Conservation (phyloP, 2,113 vertebrate genomes). For the Stictonetta naevosa region DNA sequence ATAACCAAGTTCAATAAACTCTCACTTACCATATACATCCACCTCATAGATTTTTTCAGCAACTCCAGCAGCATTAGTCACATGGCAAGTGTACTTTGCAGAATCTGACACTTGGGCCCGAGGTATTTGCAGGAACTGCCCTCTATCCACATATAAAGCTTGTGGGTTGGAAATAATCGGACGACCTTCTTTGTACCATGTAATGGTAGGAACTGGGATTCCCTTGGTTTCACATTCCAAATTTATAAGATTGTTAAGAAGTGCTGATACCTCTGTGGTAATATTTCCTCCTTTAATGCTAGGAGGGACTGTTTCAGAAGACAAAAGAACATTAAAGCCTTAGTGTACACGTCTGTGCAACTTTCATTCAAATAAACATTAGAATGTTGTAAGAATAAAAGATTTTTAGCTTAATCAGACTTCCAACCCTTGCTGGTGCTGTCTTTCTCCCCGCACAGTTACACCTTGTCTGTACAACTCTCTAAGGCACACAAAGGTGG, state of each 20-base stretch:
- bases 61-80: slow-evolving; percentile 81
- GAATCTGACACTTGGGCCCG: slow-evolving; percentile 85
- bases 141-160: slow-evolving; percentile 85
- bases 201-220: slow-evolving; percentile 87
- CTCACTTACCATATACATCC: slow-evolving; percentile 86
- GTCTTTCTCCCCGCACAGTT: background rate
- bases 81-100: slow-evolving; percentile 85
- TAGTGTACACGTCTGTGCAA: background rate
- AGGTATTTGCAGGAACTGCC: slow-evolving; percentile 89
- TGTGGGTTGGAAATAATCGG: slow-evolving; percentile 81
- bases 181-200: slow-evolving; percentile 87
- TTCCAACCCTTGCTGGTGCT: background rate
- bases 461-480: background rate
- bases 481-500: background rate
- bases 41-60: slow-evolving; percentile 86
- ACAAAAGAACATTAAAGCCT: background rate
- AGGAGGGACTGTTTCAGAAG: slow-evolving; percentile 85
- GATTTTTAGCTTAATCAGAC: background rate
- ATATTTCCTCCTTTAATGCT: slow-evolving; percentile 91
- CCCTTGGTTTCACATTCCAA: slow-evolving; percentile 92
- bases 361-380: background rate
- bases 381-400: background rate
- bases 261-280: slow-evolving; percentile 81
- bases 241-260: slow-evolving; percentile 82
- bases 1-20: background rate